phyloP scores from a whole-genome alignment of 1,140 invertebrate species.

The Elysia chlorotica region DNA sequence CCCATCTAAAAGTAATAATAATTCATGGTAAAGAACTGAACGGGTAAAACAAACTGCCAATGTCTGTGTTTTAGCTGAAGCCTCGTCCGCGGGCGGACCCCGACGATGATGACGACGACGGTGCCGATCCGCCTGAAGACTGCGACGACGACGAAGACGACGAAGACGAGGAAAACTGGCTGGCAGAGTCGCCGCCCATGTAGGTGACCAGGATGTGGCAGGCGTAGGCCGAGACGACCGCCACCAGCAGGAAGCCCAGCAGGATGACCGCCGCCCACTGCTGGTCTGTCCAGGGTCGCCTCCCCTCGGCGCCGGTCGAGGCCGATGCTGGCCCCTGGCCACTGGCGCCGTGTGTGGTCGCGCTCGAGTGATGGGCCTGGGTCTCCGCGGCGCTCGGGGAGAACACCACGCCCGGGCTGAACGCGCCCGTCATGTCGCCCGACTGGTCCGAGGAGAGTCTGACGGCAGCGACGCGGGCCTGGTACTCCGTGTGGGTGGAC shows the following conservation, averaged over 20 bases:
- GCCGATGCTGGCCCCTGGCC: conserved; percentile 22
- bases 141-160: not conserved
- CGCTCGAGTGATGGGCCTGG: conserved; percentile 24
- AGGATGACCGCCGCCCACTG: conserved; percentile 72
- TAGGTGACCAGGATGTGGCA: conserved; percentile 64
- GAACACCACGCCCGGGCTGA: conserved; percentile 69
- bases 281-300: conserved; percentile 68
- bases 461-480: conserved; percentile 75
- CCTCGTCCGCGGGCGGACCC: too few relatives aligned
- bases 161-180: not conserved
- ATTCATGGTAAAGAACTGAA: too few relatives aligned
- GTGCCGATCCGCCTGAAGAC: not conserved
- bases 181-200: conserved; percentile 14
- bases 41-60: too few relatives aligned
- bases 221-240: conserved; percentile 70
- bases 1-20: too few relatives aligned
- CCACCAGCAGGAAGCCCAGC: conserved; percentile 68
- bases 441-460: conserved; percentile 63
- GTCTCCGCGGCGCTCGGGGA: conserved; percentile 59
- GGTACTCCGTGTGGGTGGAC: conserved; percentile 73
- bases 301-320: conserved; percentile 34
- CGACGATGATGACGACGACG: not conserved
- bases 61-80: too few relatives aligned
- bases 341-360: too few relatives aligned
- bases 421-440: conserved; percentile 69